These are phyloP conservation scores for Gavia stellata DNA, from an alignment of 2,113 vertebrate species.

Conservation along the genomic window DNA sequence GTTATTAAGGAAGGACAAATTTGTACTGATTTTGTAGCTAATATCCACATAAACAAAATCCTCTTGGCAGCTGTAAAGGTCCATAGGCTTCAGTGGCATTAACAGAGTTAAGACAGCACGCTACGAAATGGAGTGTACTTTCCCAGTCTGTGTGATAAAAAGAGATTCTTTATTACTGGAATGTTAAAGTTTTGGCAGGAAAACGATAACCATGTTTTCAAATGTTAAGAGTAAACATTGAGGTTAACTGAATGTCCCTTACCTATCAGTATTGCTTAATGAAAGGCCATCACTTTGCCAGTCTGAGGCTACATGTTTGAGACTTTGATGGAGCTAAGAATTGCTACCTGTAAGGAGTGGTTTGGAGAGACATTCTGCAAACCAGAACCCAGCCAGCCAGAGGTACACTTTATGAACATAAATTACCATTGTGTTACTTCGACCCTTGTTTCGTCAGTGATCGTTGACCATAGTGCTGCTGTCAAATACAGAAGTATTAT, in stretches of 20 bases:
- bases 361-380: neutral
- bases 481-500: neutral
- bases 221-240: neutral
- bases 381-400: neutral
- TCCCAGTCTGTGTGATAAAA: neutral
- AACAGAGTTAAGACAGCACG: neutral
- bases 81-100: neutral
- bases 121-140: neutral
- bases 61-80: neutral
- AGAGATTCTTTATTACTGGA: neutral
- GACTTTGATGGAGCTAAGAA: neutral
- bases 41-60: neutral
- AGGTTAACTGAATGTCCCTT: neutral
- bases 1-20: neutral
- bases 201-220: neutral
- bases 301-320: neutral
- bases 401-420: rapidly evolving
- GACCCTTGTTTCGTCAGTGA: no score
- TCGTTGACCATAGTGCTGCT: rapidly evolving
- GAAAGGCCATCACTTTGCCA: neutral
- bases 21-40: rapidly evolving
- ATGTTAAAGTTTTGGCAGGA: neutral
- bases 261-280: neutral
- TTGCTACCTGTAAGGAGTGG: rapidly evolving
- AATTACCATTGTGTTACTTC: neutral